Percentiles rank a stretch among this genome's conserved stretches.
Conservation (phyloP, 2,797 vertebrate species). For the Schizopygopsis pylzovi region DNA sequence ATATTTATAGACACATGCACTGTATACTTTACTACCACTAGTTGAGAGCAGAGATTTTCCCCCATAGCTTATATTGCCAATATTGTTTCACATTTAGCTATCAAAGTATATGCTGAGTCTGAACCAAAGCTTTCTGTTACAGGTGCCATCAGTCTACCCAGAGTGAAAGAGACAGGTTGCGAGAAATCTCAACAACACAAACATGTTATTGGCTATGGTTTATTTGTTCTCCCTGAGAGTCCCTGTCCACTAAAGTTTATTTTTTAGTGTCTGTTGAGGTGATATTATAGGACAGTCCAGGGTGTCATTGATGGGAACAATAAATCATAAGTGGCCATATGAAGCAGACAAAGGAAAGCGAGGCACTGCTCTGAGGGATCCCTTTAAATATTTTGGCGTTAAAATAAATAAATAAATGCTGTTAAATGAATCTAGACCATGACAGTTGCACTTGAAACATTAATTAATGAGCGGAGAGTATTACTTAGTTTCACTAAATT, state of each 20-base stretch:
- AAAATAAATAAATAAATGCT: neutral
- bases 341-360: neutral
- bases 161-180: constrained; percentile 9
- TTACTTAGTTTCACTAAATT: constrained; percentile 7
- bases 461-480: neutral
- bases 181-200: neutral
- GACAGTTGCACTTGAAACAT: neutral
- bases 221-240: neutral
- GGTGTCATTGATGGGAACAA: neutral
- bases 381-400: neutral
- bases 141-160: neutral
- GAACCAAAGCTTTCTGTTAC: neutral
- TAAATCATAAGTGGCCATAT: neutral
- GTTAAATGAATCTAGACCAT: neutral
- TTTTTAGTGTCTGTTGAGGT: neutral
- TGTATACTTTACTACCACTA: neutral
- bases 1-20: neutral
- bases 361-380: neutral
- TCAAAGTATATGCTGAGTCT: neutral
- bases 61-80: neutral
- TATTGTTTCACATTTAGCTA: neutral
- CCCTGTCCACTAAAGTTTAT: constrained; percentile 9
- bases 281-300: neutral
- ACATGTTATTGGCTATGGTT: constrained; percentile 13
- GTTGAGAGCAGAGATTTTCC: neutral